Percentiles rank a stretch among this genome's conserved stretches.
phyloP scores from a whole-genome alignment of 2,113 vertebrate species.

The Protomyctophum bolini region DNA sequence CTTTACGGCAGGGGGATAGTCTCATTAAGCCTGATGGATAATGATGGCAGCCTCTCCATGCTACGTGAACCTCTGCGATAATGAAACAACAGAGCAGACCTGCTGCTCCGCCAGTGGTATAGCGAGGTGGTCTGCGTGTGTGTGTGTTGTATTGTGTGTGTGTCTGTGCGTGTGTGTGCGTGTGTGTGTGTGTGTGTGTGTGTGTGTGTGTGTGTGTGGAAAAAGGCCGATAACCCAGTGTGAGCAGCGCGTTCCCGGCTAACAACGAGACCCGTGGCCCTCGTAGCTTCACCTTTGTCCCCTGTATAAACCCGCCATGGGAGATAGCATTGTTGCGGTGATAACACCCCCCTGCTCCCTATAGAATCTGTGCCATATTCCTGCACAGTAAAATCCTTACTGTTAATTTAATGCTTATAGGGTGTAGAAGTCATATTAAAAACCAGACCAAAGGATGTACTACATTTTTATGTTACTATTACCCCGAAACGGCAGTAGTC shows the following conservation, averaged over 20 bases:
- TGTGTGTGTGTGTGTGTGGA: conserved; percentile 29
- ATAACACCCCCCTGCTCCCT: conserved; percentile 24
- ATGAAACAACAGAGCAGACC: conserved; percentile 88
- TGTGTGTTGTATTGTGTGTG: no score
- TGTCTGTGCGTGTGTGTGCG: no score
- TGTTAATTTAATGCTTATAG: no score
- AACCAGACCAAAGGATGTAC: no score
- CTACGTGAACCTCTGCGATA: conserved; percentile 96
- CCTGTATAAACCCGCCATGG: conserved; percentile 30
- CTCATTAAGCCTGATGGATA: conserved; percentile 98
- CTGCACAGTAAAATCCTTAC: background rate
- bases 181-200: no score
- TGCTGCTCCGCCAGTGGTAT: conserved; percentile 65
- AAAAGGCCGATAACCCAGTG: conserved; percentile 68
- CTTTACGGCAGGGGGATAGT: conserved; percentile 95
- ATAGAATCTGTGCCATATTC: conserved; percentile 48
- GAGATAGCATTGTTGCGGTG: conserved; percentile 39
- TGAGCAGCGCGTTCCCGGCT: conserved; percentile 66
- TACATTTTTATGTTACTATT: no score
- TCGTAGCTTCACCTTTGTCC: conserved; percentile 58
- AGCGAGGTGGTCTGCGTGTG: no score
- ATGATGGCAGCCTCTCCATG: conserved; percentile 87
- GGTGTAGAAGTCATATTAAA: no score
- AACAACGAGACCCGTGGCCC: conserved; percentile 69
- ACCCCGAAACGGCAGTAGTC: no score